A percentile compares a stretch with the other conserved stretches of the same genome.
These are phyloP conservation scores for Furnarius figulus DNA, from an alignment of 2,113 vertebrate genomes.

Conservation along the genomic window DNA sequence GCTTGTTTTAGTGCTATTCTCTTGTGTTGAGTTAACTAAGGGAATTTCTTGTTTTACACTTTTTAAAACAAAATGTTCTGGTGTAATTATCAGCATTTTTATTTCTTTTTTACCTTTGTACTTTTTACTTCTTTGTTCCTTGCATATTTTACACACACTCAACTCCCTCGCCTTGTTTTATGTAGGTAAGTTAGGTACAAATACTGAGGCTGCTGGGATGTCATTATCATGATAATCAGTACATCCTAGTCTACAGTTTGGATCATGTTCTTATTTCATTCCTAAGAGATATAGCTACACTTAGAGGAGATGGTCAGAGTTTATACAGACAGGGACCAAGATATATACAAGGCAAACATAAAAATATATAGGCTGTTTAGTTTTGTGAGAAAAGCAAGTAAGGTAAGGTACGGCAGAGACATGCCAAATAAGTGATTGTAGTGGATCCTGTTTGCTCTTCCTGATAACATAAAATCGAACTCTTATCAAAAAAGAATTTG, in stretches of 20 bases:
- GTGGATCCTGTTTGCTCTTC: background rate
- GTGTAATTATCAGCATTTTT: background rate
- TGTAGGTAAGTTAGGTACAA: background rate
- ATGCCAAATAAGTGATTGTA: background rate
- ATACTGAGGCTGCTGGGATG: background rate
- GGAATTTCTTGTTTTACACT: background rate
- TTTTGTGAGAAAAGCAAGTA: background rate
- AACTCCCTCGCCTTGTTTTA: background rate
- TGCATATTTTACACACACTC: background rate
- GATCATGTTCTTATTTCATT: background rate
- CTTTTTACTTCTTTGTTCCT: background rate
- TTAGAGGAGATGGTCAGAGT: background rate
- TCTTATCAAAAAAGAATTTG: background rate
- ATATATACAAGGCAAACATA: background rate
- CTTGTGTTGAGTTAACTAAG: background rate
- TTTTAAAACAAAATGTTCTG: background rate
- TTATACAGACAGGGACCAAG: background rate
- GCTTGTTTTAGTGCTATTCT: background rate
- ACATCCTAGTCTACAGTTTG: background rate
- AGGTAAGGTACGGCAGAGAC: background rate
- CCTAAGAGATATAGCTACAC: background rate
- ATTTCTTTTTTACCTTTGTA: background rate
- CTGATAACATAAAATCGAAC: background rate
- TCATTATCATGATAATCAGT: fast-evolving
- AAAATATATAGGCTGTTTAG: background rate